These are phyloP conservation scores for Adineta ricciae DNA, from an alignment of 2,888 invertebrate species.

Conservation along the genomic window DNA sequence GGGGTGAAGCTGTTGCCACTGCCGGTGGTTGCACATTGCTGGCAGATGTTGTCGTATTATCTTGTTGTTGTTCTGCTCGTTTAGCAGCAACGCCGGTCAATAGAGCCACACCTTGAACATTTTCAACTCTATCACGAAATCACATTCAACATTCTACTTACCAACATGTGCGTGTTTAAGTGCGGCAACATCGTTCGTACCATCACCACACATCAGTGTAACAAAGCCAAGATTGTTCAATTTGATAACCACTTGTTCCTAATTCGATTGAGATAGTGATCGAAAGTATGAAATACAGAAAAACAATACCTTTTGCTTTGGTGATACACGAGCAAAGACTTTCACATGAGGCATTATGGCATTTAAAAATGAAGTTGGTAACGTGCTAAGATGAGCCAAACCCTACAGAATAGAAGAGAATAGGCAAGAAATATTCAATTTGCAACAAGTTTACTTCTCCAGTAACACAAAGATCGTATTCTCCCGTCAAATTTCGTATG, in stretches of 20 bases:
- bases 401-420: conserved; percentile 53
- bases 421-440: no score
- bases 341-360: conserved; percentile 72
- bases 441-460: conserved; percentile 62
- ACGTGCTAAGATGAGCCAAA: conserved; percentile 57
- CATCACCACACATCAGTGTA: conserved; percentile 98
- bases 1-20: not conserved
- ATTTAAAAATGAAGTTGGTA: conserved; percentile 41
- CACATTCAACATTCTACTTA: conserved; percentile 36
- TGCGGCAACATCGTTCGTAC: conserved; percentile 92
- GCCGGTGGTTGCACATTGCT: not conserved
- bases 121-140: not conserved
- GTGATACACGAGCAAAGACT: conserved; percentile 90
- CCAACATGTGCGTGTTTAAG: conserved; percentile 37
- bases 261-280: conserved; percentile 36
- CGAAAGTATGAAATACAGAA: not conserved
- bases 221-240: conserved; percentile 57
- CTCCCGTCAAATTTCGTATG: conserved; percentile 35
- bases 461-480: conserved; percentile 81
- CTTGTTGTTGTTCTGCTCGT: conserved; percentile 40
- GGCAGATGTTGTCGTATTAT: not conserved
- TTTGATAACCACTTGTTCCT: conserved; percentile 76
- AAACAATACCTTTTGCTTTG: conserved; percentile 71
- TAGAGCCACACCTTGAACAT: conserved; percentile 68
- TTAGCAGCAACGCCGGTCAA: conserved; percentile 66